Evolutionary conservation across 2,113 vertebrate species (phyloP), one percentile per base, ranked within the genome.

Genomic region (Sceloporus tristichus): DNA sequence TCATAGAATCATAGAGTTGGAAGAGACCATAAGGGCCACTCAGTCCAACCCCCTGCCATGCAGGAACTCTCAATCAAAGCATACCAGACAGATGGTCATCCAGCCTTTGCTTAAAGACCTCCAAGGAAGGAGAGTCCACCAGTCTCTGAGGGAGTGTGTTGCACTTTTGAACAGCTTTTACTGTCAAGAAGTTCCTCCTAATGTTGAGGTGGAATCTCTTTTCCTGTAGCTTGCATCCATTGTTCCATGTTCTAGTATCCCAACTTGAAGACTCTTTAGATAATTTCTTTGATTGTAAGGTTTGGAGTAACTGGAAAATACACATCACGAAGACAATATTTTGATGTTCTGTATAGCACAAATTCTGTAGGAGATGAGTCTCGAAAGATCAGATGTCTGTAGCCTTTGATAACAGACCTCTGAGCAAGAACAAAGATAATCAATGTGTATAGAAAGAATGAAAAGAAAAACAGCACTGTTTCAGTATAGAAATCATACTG

Each of bases 261-360:
- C 74, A 81, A 73, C 23, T 71, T 21, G 18, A 74, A 23, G 42
- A 48, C 5, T 74, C 56, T 62, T 74, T 65, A 38, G 42, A 4
- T 79, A 19, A 79, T 18, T 29, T 21, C 14, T 59, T 62, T 62
- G 16, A 62, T 62, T 62, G 18, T 62, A 18, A 62, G 59, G 16
- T 19, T 79, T 73, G 80, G 54, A 73, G 56, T 14, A 73, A 87
- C 25, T 42, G 54, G 79, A 81, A 56, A 87, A 87, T 62, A 87
- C 27, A 74, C 19, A 62, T 81, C 25, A 62, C 18, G 42, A 21
- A 77, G 27, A 34, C 66, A 87, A 71, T 56, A 87, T 42, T 8
- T 73, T 73, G 10, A 74, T 81, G 9, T 74, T 85, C 14, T 9
- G 25, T 62, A 62, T 80, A 71, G 34, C 59, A 87, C 25, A 59